These are phyloP conservation scores for Dallia pectoralis DNA, from an alignment of 2,797 vertebrate species.

Conservation along the genomic window DNA sequence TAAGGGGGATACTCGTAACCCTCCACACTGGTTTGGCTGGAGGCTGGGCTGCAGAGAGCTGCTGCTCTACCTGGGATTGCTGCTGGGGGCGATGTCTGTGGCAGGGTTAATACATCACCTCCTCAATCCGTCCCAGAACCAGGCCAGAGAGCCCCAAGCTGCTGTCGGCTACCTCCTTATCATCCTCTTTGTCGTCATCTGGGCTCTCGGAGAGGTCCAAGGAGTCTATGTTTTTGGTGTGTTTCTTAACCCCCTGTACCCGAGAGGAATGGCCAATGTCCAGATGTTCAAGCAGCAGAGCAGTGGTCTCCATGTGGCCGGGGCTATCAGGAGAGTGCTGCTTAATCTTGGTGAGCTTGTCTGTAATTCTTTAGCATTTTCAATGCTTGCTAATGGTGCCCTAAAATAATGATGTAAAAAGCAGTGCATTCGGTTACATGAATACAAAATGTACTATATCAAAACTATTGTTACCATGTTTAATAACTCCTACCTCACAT, in stretches of 20 bases:
- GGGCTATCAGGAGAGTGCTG: slow-evolving; percentile 84
- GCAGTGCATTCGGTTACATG: no score
- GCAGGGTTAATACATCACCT: slow-evolving; percentile 85
- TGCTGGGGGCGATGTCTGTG: slow-evolving; percentile 80
- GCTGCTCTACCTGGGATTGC: slow-evolving; percentile 76
- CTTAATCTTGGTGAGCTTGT: slow-evolving; percentile 85
- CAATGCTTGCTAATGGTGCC: no score
- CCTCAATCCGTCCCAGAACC: slow-evolving; percentile 60
- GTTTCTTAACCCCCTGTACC: slow-evolving; percentile 92
- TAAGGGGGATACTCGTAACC: slow-evolving; percentile 44
- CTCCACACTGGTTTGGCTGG: slow-evolving; percentile 64
- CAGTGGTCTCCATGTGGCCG: slow-evolving; percentile 80
- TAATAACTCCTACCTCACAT: no score
- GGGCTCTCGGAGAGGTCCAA: slow-evolving; percentile 89
- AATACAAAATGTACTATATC: no score
- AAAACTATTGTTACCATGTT: no score
- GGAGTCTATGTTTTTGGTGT: slow-evolving; percentile 85
- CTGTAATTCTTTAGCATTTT: no score
- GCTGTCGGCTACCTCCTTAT: slow-evolving; percentile 84
- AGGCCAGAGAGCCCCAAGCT: slow-evolving; percentile 72
- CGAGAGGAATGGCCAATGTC: slow-evolving; percentile 83
- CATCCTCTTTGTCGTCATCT: slow-evolving; percentile 75
- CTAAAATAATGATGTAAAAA: no score
- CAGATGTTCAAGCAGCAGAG: slow-evolving; percentile 84
- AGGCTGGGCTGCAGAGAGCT: slow-evolving; percentile 78